A percentile compares a stretch with the other conserved stretches of the same genome.
Conservation (phyloP, 2,797 vertebrate species). For the Neosilurus mollespiculum region DNA sequence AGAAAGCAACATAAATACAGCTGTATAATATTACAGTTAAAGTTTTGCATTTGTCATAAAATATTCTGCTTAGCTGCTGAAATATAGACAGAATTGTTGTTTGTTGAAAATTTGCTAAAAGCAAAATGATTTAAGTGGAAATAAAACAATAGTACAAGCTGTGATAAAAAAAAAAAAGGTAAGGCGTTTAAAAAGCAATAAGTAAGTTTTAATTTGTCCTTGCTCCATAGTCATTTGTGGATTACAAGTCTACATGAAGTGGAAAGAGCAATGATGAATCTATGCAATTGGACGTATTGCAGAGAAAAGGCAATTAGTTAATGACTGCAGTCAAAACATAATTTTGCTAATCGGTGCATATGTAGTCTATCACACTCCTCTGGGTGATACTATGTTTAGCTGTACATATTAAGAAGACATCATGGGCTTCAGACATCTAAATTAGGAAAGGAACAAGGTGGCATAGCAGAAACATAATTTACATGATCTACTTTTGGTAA, state of each 20-base stretch:
- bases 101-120: not conserved
- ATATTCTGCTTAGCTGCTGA: not conserved
- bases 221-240: not conserved
- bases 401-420: not conserved
- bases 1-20: not conserved
- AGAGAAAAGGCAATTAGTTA: not conserved
- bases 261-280: not conserved
- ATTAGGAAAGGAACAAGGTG: not conserved
- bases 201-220: not conserved
- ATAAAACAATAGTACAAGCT: not conserved
- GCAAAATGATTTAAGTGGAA: not conserved
- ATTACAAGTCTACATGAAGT: no score
- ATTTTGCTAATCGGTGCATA: not conserved
- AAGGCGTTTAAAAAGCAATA: not conserved
- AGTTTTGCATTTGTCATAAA: slow-evolving; percentile 6
- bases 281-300: not conserved
- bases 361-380: not conserved
- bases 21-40: not conserved
- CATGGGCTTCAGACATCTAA: not conserved
- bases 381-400: slow-evolving; percentile 17
- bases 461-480: not conserved
- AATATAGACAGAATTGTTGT: not conserved
- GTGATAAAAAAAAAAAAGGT: not conserved
- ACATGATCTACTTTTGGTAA: not conserved
- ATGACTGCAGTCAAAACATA: not conserved